Percentiles rank a stretch among this genome's conserved stretches.
phyloP scores from a whole-genome alignment of 2,888 invertebrate species.

The Aspidiotus destructor region DNA sequence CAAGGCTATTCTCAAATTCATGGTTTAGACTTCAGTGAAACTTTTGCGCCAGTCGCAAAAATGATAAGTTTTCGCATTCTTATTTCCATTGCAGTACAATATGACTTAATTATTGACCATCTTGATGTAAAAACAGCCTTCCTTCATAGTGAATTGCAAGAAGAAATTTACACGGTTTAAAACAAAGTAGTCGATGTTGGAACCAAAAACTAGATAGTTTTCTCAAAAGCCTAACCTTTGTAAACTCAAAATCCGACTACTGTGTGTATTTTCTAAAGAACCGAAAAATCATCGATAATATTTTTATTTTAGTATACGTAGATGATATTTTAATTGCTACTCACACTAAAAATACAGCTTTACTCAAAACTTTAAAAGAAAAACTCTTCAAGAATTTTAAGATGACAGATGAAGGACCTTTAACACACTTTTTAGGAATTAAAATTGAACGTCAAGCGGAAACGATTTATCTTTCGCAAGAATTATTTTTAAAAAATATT shows the following conservation, averaged over 20 bases:
- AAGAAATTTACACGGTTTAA: not conserved
- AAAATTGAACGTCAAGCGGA: not conserved
- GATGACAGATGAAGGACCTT: too few relatives aligned
- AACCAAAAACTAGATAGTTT: not conserved
- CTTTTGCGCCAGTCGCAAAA: not conserved
- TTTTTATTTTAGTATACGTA: too few relatives aligned
- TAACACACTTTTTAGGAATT: not conserved
- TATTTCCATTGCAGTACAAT: not conserved
- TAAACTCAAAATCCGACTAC: not conserved
- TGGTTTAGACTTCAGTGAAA: constrained; percentile 39
- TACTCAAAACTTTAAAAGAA: too few relatives aligned
- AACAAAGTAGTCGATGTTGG: not conserved
- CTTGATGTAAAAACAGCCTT: not conserved
- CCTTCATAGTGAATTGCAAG: not conserved
- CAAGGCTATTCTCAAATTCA: constrained; percentile 38
- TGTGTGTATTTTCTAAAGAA: too few relatives aligned
- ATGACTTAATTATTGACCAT: not conserved
- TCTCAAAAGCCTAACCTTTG: not conserved
- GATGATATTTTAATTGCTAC: too few relatives aligned
- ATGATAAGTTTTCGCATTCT: not conserved
- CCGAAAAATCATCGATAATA: too few relatives aligned
- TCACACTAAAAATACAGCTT: too few relatives aligned
- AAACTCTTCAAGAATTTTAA: too few relatives aligned
- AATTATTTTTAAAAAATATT: not conserved
- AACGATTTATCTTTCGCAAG: not conserved